phyloP scores from a whole-genome alignment of 2,113 vertebrate genomes.

The Apteryx mantelli region DNA sequence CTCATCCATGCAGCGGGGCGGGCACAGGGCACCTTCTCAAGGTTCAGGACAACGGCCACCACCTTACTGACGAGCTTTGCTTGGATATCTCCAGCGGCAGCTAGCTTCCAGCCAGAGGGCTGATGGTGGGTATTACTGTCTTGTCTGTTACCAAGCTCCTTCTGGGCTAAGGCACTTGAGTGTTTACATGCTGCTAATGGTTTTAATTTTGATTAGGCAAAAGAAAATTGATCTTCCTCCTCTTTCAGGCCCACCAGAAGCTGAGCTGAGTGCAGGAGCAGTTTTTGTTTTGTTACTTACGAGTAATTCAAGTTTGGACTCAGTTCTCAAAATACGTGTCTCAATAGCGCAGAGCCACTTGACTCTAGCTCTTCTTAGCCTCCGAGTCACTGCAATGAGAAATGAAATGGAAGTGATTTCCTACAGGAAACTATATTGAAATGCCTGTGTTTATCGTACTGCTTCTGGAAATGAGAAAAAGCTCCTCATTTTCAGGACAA shows the following conservation, averaged over 20 bases:
- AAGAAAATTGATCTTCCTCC: background rate
- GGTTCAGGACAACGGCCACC: background rate
- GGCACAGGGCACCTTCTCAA: background rate
- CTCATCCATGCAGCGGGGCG: background rate
- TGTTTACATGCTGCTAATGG: background rate
- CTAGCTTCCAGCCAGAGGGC: background rate
- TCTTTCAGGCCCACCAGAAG: background rate
- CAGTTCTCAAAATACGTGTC: slow-evolving; percentile 34
- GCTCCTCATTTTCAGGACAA: background rate
- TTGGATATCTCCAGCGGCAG: background rate
- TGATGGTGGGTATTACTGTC: background rate
- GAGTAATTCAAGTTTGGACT: slow-evolving; percentile 35
- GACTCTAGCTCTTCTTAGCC: slow-evolving; percentile 57
- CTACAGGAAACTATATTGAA: background rate
- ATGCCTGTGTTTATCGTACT: slow-evolving; percentile 49
- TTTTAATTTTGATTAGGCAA: background rate
- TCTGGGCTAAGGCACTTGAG: background rate
- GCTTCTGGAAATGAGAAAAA: slow-evolving; percentile 9
- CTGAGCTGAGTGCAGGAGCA: background rate
- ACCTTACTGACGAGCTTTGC: background rate
- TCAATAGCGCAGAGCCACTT: slow-evolving; percentile 34
- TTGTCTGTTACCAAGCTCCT: background rate
- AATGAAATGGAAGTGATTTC: slow-evolving; percentile 24
- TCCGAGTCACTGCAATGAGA: background rate
- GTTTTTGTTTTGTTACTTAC: background rate